Evolutionary conservation across 2,888 invertebrate species (phyloP).

Genomic region (Luffia ferchaultella): DNA sequence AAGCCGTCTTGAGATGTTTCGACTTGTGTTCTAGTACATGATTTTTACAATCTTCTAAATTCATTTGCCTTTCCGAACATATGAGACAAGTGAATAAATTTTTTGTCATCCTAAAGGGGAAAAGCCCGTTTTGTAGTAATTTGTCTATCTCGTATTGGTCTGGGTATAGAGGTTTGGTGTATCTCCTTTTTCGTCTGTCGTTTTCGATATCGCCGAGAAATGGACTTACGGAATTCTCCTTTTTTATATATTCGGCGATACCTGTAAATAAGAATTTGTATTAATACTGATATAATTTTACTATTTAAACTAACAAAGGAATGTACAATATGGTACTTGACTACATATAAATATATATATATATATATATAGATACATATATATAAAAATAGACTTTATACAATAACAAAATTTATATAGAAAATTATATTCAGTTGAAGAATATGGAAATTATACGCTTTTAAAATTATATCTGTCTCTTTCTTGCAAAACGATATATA

Average conservation of each 20-base stretch:
- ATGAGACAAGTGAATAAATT: slow-evolving; percentile 36
- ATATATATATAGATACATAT: background rate
- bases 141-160: slow-evolving; percentile 33
- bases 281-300: no score
- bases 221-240: background rate
- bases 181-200: background rate
- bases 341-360: background rate
- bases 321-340: background rate
- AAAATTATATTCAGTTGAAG: background rate
- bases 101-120: slow-evolving; percentile 47
- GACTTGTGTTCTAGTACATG: slow-evolving; percentile 37
- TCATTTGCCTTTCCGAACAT: slow-evolving; percentile 34
- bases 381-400: background rate
- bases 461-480: no score
- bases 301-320: background rate
- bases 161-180: slow-evolving; percentile 19
- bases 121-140: slow-evolving; percentile 36
- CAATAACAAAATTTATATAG: no score
- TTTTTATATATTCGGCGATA: background rate
- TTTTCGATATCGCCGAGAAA: background rate
- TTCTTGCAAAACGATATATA: no score
- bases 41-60: slow-evolving; percentile 33
- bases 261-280: background rate
- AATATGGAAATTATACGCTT: background rate
- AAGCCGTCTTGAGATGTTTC: slow-evolving; percentile 34